Evolutionary conservation across 2,113 vertebrate species (phyloP).

Genomic region (Onychostoma macrolepis): DNA sequence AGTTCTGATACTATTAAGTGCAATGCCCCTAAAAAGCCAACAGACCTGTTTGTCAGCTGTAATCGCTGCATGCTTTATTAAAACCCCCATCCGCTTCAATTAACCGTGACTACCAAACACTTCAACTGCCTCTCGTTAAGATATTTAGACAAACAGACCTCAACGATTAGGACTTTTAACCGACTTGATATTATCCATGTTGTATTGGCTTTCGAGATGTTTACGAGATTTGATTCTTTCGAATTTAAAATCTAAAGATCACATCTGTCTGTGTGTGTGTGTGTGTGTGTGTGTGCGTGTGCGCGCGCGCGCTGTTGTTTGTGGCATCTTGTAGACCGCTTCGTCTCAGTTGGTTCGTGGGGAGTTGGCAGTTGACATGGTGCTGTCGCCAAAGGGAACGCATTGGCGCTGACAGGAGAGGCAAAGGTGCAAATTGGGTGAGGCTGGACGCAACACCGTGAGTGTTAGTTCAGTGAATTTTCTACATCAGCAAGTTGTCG

Average conservation of each 20-base stretch:
- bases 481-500: slow-evolving; percentile 38
- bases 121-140: slow-evolving; percentile 78
- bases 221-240: slow-evolving; percentile 4
- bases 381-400: slow-evolving; percentile 64
- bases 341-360: slow-evolving; percentile 23
- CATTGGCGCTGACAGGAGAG: slow-evolving; percentile 67
- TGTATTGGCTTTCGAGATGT: not conserved
- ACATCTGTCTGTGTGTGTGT: not conserved
- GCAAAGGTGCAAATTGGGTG: slow-evolving; percentile 79
- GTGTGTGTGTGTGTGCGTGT: not conserved
- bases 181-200: slow-evolving; percentile 27
- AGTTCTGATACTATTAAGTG: slow-evolving; percentile 79
- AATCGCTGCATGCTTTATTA: slow-evolving; percentile 81
- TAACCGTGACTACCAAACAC: slow-evolving; percentile 78
- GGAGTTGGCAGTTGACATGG: slow-evolving; percentile 66
- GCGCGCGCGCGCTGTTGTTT: not conserved
- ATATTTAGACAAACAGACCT: slow-evolving; percentile 75
- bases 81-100: slow-evolving; percentile 82
- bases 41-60: slow-evolving; percentile 80
- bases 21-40: slow-evolving; percentile 78
- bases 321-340: slow-evolving; percentile 39
- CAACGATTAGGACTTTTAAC: slow-evolving; percentile 64
- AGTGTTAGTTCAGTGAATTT: slow-evolving; percentile 64
- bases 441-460: slow-evolving; percentile 70
- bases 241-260: slow-evolving; percentile 11